Evolutionary conservation across 1,140 invertebrate species (phyloP), one percentile per base, ranked within the genome.

Genomic region (Brachionus paranguensis): DNA sequence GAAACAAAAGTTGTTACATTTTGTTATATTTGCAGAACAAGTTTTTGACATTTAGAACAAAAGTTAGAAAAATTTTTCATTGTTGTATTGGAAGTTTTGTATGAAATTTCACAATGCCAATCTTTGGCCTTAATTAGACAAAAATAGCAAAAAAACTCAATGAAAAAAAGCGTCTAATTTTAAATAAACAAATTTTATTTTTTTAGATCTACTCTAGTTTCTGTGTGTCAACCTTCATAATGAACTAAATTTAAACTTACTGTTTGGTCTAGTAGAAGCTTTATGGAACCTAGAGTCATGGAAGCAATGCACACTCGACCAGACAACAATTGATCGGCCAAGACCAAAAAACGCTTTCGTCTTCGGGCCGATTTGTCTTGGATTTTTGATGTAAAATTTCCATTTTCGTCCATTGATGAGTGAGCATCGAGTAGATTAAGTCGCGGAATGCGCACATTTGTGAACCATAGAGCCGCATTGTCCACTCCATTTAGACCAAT

Each of bases 401-500:
- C 88, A 70, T 88, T 85, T 11, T 79, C 41, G 12, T 85, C 83
- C 17, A 88, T 86, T 43, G 88, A 87, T 37, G 87, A 87, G 83
- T 83, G 87, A 64, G 83, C 84, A 84, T 89, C 88, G 8, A 89
- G 85, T 6, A 89, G 85, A 78, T 87, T 88, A 43, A 86, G 86
- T 37, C 87, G 76, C 3, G 88, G 88, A 27, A 89, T 87, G 45
- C 88, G 85, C 17, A 89, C 88, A 72, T 88, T 87, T 70, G 88
- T 85, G 83, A 89, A 89, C 27, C 84, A 85, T 5, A 89, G 85
- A 83, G 88, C 88, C 17, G 88, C 88, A 85, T 89, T 89, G 85
- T 89, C 88, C 12, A 89, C 88, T 45, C 88, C 88, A 85, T 89
- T 89, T 1, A 89, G 85, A 20, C 87, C 87, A 86, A 89, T 89